A percentile compares a stretch with the other conserved stretches of the same genome.
phyloP scores from a whole-genome alignment of 2,113 vertebrate genomes.

The Micronisus gabar region DNA sequence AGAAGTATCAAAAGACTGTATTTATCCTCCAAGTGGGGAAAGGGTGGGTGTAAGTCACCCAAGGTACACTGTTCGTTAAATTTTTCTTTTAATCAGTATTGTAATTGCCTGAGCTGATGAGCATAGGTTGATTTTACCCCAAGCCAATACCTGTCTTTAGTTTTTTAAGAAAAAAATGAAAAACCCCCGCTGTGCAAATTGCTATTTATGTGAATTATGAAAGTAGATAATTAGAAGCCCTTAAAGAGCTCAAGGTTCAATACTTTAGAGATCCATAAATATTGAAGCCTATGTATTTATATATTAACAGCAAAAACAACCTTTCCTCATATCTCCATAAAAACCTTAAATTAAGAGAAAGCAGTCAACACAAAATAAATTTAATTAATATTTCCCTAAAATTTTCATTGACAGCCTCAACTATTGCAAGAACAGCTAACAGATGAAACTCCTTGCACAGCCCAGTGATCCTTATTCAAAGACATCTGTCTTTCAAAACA shows the following conservation, averaged over 20 bases:
- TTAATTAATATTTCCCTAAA: background rate
- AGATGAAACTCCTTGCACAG: background rate
- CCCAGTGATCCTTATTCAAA: background rate
- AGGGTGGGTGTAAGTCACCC: background rate
- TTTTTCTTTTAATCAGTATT: background rate
- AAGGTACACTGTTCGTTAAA: background rate
- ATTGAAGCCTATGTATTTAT: background rate
- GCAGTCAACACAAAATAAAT: background rate
- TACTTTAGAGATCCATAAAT: background rate
- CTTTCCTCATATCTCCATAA: background rate
- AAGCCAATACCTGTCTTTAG: background rate
- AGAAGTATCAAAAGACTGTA: background rate
- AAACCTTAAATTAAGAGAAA: background rate
- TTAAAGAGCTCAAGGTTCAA: background rate
- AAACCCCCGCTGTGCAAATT: background rate
- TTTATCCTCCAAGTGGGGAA: background rate
- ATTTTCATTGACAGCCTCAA: background rate
- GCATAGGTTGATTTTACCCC: background rate
- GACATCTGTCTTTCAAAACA: too few species aligned
- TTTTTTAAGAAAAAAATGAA: background rate
- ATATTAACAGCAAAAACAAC: background rate
- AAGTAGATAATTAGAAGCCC: background rate
- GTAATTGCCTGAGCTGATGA: background rate
- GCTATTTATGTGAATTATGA: background rate
- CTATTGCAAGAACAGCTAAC: background rate